phyloP scores from a whole-genome alignment of 2,113 vertebrate genomes.

The Tetraodon nigroviridis region DNA sequence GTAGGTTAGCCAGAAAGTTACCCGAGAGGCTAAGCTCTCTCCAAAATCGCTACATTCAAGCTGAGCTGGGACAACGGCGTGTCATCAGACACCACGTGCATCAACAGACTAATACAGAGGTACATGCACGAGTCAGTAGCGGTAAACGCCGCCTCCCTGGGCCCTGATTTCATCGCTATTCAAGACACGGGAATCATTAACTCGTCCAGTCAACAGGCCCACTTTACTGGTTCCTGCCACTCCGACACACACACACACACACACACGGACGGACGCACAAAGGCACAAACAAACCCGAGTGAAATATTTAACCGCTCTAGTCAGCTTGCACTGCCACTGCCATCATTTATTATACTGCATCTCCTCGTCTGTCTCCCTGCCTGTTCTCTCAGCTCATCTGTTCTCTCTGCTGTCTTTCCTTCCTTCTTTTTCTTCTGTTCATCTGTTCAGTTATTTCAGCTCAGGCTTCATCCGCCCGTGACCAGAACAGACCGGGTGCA shows the following conservation, averaged over 20 bases:
- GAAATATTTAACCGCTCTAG: constrained; percentile 66
- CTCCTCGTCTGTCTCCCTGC: constrained; percentile 47
- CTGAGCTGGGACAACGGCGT: background rate
- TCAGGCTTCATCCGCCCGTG: constrained; percentile 37
- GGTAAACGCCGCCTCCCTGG: constrained; percentile 50
- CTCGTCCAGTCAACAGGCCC: constrained; percentile 63
- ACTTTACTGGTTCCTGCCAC: constrained; percentile 42
- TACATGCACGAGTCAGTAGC: constrained; percentile 37
- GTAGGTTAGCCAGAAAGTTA: constrained; percentile 22
- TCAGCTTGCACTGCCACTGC: constrained; percentile 40
- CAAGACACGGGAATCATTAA: constrained; percentile 68
- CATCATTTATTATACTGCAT: constrained; percentile 59
- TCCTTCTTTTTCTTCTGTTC: constrained; percentile 56
- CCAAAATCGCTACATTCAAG: constrained; percentile 16
- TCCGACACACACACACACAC: constrained; percentile 15
- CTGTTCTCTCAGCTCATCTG: constrained; percentile 65
- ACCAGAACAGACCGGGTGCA: constrained; percentile 17
- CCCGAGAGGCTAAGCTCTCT: constrained; percentile 15
- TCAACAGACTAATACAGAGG: constrained; percentile 27
- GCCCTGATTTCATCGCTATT: constrained; percentile 47
- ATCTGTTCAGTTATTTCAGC: constrained; percentile 62
- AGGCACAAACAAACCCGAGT: constrained; percentile 52
- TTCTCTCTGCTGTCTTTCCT: constrained; percentile 57
- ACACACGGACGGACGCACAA: constrained; percentile 32
- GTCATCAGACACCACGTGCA: background rate